Conservation (phyloP, 2,888 invertebrate genomes). For the Lathronympha strigana region DNA sequence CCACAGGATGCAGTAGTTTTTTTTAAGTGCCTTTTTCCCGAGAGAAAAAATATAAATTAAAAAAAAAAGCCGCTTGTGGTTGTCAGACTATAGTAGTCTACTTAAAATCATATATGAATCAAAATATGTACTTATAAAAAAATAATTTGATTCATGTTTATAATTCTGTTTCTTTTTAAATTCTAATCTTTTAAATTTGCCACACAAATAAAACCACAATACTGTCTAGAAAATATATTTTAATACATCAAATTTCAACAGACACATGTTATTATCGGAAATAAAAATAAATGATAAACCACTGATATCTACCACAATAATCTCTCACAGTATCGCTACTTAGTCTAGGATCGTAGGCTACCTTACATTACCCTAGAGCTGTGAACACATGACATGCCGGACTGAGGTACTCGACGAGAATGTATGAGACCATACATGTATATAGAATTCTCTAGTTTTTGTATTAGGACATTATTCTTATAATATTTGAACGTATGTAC, state of each 20-base stretch:
- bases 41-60: no score
- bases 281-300: slow-evolving; percentile 51
- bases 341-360: slow-evolving; percentile 47
- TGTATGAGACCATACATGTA: slow-evolving; percentile 19
- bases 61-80: no score
- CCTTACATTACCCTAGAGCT: slow-evolving; percentile 59
- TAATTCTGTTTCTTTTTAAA: no score
- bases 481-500: no score
- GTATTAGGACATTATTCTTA: no score
- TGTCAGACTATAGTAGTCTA: no score
- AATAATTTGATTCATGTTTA: no score
- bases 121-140: no score
- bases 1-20: no score
- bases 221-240: slow-evolving; percentile 81
- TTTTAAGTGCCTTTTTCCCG: no score
- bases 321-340: slow-evolving; percentile 45
- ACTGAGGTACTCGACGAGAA: slow-evolving; percentile 3
- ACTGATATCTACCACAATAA: slow-evolving; percentile 53
- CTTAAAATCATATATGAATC: no score
- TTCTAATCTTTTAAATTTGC: no score
- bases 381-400: slow-evolving; percentile 62
- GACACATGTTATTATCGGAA: slow-evolving; percentile 75
- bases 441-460: not conserved
- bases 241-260: slow-evolving; percentile 81
- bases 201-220: slow-evolving; percentile 22